A percentile compares a stretch with the other conserved stretches of the same genome.
These are phyloP conservation scores for Drosophila lutescens DNA, from an alignment of 2,888 invertebrate species.

Conservation along the genomic window DNA sequence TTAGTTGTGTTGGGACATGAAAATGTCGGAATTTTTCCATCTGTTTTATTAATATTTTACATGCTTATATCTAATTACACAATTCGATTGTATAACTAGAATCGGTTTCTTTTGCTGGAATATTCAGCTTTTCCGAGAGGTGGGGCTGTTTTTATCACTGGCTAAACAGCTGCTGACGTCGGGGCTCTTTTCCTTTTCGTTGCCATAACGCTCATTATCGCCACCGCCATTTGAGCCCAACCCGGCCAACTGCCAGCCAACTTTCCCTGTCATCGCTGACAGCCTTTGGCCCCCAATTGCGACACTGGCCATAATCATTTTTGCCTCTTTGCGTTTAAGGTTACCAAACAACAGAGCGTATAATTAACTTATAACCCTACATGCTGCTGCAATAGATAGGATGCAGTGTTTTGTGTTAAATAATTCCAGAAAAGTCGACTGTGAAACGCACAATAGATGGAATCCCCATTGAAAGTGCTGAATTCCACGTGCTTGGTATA, in stretches of 20 bases:
- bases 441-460: constrained; percentile 9
- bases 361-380: constrained; percentile 72
- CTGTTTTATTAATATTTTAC: too few species aligned
- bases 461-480: neutral
- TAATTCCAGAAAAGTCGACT: constrained; percentile 3
- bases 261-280: constrained; percentile 10
- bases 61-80: neutral
- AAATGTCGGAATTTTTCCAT: too few species aligned
- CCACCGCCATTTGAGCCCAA: constrained; percentile 14
- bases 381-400: constrained; percentile 9
- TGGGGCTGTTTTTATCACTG: constrained; percentile 53
- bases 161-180: constrained; percentile 54
- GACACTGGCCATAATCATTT: constrained; percentile 24
- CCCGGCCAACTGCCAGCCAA: constrained; percentile 2
- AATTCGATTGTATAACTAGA: constrained; percentile 17
- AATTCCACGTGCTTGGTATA: constrained; percentile 1
- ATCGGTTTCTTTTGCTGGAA: constrained; percentile 22
- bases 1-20: too few species aligned
- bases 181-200: constrained; percentile 54
- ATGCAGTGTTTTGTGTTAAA: constrained; percentile 5
- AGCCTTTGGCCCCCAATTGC: constrained; percentile 24
- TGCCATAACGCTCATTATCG: constrained; percentile 69
- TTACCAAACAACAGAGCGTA: constrained; percentile 56
- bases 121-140: constrained; percentile 1
- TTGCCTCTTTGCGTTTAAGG: constrained; percentile 48